phyloP scores from a whole-genome alignment of 1,140 invertebrate species.

The Drosophila dunni region DNA sequence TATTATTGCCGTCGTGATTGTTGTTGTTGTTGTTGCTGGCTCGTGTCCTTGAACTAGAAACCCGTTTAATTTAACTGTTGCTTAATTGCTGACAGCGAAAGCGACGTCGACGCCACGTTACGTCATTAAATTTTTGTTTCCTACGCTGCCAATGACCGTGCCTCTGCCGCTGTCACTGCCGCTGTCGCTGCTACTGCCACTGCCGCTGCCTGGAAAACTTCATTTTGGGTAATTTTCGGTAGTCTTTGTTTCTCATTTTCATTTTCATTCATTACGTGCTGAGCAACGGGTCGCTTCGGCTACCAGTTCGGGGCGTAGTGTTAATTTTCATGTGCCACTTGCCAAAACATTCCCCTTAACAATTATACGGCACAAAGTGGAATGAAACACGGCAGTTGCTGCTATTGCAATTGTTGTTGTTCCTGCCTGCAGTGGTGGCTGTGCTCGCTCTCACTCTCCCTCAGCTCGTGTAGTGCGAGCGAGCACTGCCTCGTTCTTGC shows the following conservation, averaged over 20 bases:
- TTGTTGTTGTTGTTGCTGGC: slow-evolving; percentile 34
- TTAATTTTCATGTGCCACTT: slow-evolving; percentile 69
- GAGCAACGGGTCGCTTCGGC: slow-evolving; percentile 29
- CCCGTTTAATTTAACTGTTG: slow-evolving; percentile 84
- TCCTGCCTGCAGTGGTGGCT: slow-evolving; percentile 35
- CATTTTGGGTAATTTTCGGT: slow-evolving; percentile 77
- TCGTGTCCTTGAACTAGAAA: slow-evolving; percentile 84
- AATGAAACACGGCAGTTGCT: slow-evolving; percentile 40
- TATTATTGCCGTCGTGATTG: slow-evolving; percentile 44
- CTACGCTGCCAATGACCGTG: slow-evolving; percentile 24
- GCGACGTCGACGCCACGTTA: slow-evolving; percentile 65
- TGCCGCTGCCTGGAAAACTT: slow-evolving; percentile 61
- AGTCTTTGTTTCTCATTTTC: slow-evolving; percentile 81
- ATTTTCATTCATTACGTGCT: slow-evolving; percentile 74
- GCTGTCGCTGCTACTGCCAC: slow-evolving; percentile 6
- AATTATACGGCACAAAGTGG: slow-evolving; percentile 51
- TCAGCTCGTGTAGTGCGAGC: slow-evolving; percentile 8
- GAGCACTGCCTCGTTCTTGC: background rate
- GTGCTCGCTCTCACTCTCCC: slow-evolving; percentile 26
- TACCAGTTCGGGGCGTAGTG: slow-evolving; percentile 50
- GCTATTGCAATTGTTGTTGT: slow-evolving; percentile 1
- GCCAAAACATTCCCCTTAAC: slow-evolving; percentile 50
- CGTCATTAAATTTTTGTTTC: slow-evolving; percentile 68
- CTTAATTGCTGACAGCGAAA: slow-evolving; percentile 79
- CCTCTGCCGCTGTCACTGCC: slow-evolving; percentile 19